Base-by-base conservation (phyloP, 2,797 vertebrate genomes). In the Xiphorhynchus erythropygius region DNA sequence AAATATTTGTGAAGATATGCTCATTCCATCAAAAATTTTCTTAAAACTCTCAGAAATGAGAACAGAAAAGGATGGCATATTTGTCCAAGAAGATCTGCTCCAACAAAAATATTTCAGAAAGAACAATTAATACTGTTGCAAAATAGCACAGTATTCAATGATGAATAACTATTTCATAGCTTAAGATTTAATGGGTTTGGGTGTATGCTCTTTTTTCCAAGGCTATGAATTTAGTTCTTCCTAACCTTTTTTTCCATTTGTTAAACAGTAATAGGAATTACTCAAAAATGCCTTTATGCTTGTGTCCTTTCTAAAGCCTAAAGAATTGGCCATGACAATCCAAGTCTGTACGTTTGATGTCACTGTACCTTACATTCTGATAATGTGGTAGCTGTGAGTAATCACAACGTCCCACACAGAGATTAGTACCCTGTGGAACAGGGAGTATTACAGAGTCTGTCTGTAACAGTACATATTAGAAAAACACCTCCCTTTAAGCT, bases 381-480 rank as follows among this genome's bases (percentile, higher is more conserved):
- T 89, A 90, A 81, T 64, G 87, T 30, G 52, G 44, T 90, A 91
- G 44, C 85, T 89, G 87, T 84, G 75, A 95, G 89, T 69, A 95
- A 96, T 77, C 60, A 95, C 56, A 18, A 65, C 7, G 19, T 89
- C 74, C 60, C 49, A 90, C 32, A 71, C 5, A 65, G 78, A 53
- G 93, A 90, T 91, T 93, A 97, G 41, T 59, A 93, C 46, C 53
- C 50, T 11, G 39, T 83, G 70, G 69, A 94, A 91, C n/a, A 25
- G 3, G 2, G 49, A 73, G 3, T 80, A 95, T 93, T 93, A 74
- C 30, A 64, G 41, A 65, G 30, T 84, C 30, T 56, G 22, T 75
- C 39, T 78, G 39, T 86, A 90, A 84, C 30, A 84, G 8, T 56
- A 71, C 9, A 41, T 70, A 76, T 68, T 87, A 87, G 39, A 91